phyloP scores from a whole-genome alignment of 2,888 invertebrate species.

The Tiphia femorata region DNA sequence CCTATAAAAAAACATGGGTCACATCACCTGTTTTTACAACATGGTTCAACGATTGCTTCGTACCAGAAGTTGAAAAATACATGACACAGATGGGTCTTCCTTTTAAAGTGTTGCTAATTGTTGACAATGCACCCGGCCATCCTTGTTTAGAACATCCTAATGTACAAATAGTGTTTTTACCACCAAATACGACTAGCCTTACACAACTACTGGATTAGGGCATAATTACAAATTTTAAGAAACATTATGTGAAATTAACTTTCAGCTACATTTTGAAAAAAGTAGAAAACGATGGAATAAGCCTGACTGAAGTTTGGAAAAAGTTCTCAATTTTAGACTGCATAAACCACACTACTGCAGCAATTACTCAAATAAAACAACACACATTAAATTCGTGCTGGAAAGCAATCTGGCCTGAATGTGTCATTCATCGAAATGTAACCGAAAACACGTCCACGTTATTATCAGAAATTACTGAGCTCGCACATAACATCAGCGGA shows the following conservation, averaged over 20 bases:
- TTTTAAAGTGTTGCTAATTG: conserved; percentile 39
- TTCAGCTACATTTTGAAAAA: conserved; percentile 38
- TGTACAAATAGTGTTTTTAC: conserved; percentile 39
- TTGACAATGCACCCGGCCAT: conserved; percentile 45
- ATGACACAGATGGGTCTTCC: conserved; percentile 21
- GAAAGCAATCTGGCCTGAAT: conserved; percentile 48
- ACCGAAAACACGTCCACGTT: conserved; percentile 37
- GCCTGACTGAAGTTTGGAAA: conserved; percentile 39
- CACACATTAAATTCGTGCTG: conserved; percentile 48
- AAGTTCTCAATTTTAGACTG: conserved; percentile 40
- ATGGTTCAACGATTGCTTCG: conserved; percentile 30
- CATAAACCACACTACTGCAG: conserved; percentile 29
- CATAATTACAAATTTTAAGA: conserved; percentile 51
- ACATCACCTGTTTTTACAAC: conserved; percentile 24
- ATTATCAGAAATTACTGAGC: conserved; percentile 38
- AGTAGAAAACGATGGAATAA: conserved; percentile 33
- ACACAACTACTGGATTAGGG: conserved; percentile 52
- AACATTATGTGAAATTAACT: conserved; percentile 40
- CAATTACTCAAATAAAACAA: conserved; percentile 36
- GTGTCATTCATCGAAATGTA: conserved; percentile 43
- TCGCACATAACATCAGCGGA: conserved; percentile 42
- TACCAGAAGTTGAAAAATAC: conserved; percentile 38
- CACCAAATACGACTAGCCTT: conserved; percentile 49
- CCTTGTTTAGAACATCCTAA: conserved; percentile 41
- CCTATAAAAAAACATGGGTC: conserved; percentile 49